Evolutionary conservation across 2,888 invertebrate species (phyloP), one percentile per base, ranked within the genome.

Genomic region (Lysandra bellargus): DNA sequence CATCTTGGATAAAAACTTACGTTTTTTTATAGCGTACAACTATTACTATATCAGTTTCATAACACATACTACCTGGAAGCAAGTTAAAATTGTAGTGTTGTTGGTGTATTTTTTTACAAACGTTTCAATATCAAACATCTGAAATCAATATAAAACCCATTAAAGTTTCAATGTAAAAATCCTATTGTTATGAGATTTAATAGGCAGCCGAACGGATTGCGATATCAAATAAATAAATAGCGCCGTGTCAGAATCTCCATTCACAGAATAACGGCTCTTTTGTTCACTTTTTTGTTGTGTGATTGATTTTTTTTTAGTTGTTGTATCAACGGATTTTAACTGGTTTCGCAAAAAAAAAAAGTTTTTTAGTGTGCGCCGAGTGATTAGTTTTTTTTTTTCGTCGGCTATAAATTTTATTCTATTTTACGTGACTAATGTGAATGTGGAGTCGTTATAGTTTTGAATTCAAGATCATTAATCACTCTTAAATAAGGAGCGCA

Each of bases 121-220:
- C 7, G 17, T 74, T 74, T 74, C 44, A 23, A 74, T 64, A 30
- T 30, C 9, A 49, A 44, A 76, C 7, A 14, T 57, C 33, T 57
- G 53, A 91, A 91, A 90, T 88, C 89, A 90, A 91, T 92, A 90
- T 91, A 88, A 87, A 89, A 91, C 89, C 88, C 86, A 88, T 86
- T 90, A 86, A 85, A 83, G 89, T 89, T 90, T 85, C 84, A 87
- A 84, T 83, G 37, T 84, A 84, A 84, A 60, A 61, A 79, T 49
- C 49, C 75, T 79, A 90, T 92, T 92, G 90, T 93, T 89, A 86
- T 87, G 85, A 86, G 85, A 89, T 90, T 90, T 92, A 91, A 92
- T 89, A 90, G 89, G 85, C 85, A 86, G 87, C 86, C 86, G 86
- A 86, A 88, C 85, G 86, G 86, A 89, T 89, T 86, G 89, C 88